Evolutionary conservation across 2,797 vertebrate genomes (phyloP).

Genomic region (Thamnophis elegans): DNA sequence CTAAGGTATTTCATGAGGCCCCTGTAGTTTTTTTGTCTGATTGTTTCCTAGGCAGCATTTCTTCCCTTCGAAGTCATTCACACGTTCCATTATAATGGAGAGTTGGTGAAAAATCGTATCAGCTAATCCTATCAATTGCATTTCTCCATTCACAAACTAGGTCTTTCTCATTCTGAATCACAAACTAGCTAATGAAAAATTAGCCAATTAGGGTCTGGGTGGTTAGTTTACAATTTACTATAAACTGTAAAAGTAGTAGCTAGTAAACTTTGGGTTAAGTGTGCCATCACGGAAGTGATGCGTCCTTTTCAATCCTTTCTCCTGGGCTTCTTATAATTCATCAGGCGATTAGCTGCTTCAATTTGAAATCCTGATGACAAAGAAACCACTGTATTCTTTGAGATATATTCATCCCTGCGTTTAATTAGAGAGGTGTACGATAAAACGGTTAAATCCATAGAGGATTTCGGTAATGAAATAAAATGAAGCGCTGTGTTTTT

Average conservation of each 20-base stretch:
- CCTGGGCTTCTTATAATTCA: neutral
- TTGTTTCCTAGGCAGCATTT: neutral
- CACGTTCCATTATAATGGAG: neutral
- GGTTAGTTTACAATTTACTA: neutral
- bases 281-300: neutral
- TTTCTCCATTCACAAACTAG: neutral
- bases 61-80: neutral
- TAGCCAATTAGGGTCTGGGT: neutral
- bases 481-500: neutral
- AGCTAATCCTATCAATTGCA: neutral
- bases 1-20: neutral
- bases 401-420: neutral
- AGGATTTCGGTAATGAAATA: neutral
- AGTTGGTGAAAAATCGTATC: neutral
- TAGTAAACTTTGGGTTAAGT: neutral
- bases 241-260: neutral
- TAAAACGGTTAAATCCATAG: neutral
- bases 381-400: neutral
- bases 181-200: neutral
- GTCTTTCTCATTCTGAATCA: neutral
- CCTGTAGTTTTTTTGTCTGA: neutral
- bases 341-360: neutral
- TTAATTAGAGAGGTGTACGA: neutral
- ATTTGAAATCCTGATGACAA: neutral
- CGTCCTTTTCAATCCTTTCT: neutral